Evolutionary conservation across 2,113 vertebrate genomes (phyloP).

Genomic region (Propithecus coquereli): DNA sequence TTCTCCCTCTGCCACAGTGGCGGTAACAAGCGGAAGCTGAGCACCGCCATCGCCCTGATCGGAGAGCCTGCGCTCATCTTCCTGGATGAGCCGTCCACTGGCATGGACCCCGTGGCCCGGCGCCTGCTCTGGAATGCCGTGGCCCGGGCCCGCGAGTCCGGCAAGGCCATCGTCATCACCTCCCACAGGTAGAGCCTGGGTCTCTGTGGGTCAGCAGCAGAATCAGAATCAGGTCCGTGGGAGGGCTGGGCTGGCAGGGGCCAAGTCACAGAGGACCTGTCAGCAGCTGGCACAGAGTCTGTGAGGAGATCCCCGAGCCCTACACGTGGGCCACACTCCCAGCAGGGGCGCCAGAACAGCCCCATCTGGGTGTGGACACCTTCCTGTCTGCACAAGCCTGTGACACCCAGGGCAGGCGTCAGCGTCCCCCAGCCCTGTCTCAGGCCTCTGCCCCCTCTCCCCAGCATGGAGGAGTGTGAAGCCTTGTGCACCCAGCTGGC

Average conservation of each 20-base stretch:
- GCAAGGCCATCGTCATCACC: constrained; percentile 98
- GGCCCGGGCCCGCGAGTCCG: constrained; percentile 91
- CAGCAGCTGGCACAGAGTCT: not conserved
- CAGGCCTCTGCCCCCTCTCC: not conserved
- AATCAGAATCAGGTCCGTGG: not conserved
- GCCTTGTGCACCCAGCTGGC: constrained; percentile 95
- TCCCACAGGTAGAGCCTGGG: constrained; percentile 90
- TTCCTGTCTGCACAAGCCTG: not conserved
- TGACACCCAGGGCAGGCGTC: not conserved
- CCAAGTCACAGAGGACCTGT: not conserved
- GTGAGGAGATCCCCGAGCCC: not conserved
- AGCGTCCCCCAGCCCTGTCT: not conserved
- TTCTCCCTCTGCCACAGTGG: constrained; percentile 79
- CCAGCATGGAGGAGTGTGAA: constrained; percentile 98
- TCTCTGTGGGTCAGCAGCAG: not conserved
- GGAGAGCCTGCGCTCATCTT: constrained; percentile 96
- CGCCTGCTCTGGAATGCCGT: constrained; percentile 95
- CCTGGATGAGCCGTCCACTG: constrained; percentile 96
- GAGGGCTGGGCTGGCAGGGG: not conserved
- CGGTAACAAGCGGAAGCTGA: constrained; percentile 96
- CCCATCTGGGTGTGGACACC: not conserved
- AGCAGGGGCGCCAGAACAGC: not conserved
- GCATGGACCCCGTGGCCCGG: constrained; percentile 97
- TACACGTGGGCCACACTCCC: not conserved
- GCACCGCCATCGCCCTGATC: constrained; percentile 93